These are phyloP conservation scores for Protula sp. DNA, from an alignment of 2,888 invertebrate species.

Conservation along the genomic window DNA sequence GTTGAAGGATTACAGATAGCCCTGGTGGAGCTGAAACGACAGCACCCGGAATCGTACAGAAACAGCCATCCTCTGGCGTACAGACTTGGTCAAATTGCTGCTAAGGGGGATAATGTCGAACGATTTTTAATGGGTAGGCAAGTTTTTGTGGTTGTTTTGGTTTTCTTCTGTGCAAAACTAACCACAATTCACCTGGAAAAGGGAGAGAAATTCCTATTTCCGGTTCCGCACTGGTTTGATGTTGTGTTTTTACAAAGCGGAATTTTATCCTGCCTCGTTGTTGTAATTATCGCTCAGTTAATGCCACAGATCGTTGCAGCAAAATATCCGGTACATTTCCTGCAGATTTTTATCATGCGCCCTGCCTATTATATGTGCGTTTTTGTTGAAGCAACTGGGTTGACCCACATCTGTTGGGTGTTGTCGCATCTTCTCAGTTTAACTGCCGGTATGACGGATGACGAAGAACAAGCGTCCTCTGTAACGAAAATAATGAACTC, in stretches of 20 bases:
- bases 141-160: slow-evolving; percentile 18
- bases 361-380: slow-evolving; percentile 18
- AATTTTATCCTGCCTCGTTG: slow-evolving; percentile 14
- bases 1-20: slow-evolving; percentile 21
- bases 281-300: slow-evolving; percentile 21
- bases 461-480: too few species aligned
- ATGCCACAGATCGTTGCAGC: slow-evolving; percentile 22
- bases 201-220: slow-evolving; percentile 15
- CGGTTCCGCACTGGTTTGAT: slow-evolving; percentile 13
- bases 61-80: slow-evolving; percentile 14
- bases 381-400: slow-evolving; percentile 16
- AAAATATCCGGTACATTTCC: slow-evolving; percentile 20
- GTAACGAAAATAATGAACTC: too few species aligned
- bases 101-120: slow-evolving; percentile 17
- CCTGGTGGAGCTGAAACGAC: slow-evolving; percentile 18
- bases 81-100: slow-evolving; percentile 13
- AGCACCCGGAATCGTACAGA: slow-evolving; percentile 19
- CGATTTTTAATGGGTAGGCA: slow-evolving; percentile 20
- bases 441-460: slow-evolving; percentile 12
- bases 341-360: slow-evolving; percentile 18
- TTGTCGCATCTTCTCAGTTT: slow-evolving; percentile 6
- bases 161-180: slow-evolving; percentile 20
- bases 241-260: slow-evolving; percentile 16
- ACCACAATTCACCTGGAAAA: slow-evolving; percentile 15
- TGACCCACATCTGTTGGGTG: slow-evolving; percentile 19